Conservation (phyloP, 1,140 invertebrate species). For the Scaptomyza montana region DNA sequence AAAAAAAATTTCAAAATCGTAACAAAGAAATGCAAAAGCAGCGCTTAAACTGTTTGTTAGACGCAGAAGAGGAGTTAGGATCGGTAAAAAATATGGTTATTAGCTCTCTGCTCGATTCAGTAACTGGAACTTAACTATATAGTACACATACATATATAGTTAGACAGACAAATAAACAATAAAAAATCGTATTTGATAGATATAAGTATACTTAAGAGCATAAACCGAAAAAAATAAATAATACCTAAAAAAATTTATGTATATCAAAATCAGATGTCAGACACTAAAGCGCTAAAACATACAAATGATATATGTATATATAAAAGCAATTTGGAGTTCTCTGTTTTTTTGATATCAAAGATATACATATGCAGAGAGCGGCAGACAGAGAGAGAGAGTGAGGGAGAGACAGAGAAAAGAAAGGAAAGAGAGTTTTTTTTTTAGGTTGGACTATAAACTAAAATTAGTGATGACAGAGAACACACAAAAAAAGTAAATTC, state of each 20-base stretch:
- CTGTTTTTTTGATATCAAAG: not conserved
- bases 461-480: constrained; percentile 80
- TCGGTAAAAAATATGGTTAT: not conserved
- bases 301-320: constrained; percentile 32
- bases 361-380: constrained; percentile 3
- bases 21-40: constrained; percentile 28
- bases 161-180: not conserved
- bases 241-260: constrained; percentile 56
- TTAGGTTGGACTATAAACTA: constrained; percentile 35
- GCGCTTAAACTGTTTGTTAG: constrained; percentile 67
- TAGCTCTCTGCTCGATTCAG: constrained; percentile 7
- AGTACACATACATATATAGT: constrained; percentile 6
- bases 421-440: not conserved
- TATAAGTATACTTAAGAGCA: not conserved
- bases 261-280: constrained; percentile 33
- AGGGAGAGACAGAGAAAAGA: constrained; percentile 8
- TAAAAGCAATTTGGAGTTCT: constrained; percentile 25
- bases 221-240: constrained; percentile 11
- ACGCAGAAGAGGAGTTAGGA: constrained; percentile 51
- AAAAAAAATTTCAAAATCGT: not conserved
- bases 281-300: constrained; percentile 52
- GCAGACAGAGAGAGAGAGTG: not conserved
- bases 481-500: constrained; percentile 49
- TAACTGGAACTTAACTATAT: not conserved
- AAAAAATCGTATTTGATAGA: too few species aligned